Percentiles rank a stretch among this genome's conserved stretches.
Evolutionary conservation across 2,113 vertebrate species (phyloP).

Genomic region (Micronisus gabar): DNA sequence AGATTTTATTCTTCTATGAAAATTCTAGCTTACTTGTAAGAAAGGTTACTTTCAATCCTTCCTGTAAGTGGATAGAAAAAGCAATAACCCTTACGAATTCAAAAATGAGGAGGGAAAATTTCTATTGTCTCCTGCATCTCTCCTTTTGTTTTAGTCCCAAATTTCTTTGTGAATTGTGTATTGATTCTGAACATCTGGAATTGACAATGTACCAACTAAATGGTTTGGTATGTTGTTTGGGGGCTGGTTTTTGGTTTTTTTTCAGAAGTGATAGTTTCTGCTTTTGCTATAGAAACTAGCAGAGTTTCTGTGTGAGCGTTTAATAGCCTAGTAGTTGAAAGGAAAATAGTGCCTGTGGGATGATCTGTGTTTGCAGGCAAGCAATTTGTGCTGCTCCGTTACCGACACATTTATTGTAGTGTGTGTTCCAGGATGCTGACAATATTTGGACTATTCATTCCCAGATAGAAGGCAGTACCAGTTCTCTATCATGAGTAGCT

Average conservation of each 20-base stretch:
- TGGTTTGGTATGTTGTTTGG: neutral
- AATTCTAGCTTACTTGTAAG: neutral
- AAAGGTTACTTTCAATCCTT: neutral
- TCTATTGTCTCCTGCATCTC: neutral
- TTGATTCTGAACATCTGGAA: neutral
- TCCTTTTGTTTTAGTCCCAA: neutral
- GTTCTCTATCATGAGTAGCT: neutral
- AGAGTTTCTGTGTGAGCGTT: neutral
- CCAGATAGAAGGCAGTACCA: neutral
- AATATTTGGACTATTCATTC: neutral
- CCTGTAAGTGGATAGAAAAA: neutral
- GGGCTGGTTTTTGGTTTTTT: neutral
- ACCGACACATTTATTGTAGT: neutral
- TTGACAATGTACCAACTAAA: accelerated
- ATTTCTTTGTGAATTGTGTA: neutral
- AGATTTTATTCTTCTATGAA: neutral
- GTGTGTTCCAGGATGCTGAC: neutral
- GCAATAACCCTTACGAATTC: neutral
- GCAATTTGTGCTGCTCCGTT: neutral
- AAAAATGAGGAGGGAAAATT: neutral
- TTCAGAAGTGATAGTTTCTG: neutral
- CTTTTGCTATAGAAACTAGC: neutral
- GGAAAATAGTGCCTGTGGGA: neutral
- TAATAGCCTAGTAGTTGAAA: neutral
- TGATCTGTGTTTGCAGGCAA: neutral